Conservation (phyloP, 2,888 invertebrate species). For the Mesorhabditis sp. region DNA sequence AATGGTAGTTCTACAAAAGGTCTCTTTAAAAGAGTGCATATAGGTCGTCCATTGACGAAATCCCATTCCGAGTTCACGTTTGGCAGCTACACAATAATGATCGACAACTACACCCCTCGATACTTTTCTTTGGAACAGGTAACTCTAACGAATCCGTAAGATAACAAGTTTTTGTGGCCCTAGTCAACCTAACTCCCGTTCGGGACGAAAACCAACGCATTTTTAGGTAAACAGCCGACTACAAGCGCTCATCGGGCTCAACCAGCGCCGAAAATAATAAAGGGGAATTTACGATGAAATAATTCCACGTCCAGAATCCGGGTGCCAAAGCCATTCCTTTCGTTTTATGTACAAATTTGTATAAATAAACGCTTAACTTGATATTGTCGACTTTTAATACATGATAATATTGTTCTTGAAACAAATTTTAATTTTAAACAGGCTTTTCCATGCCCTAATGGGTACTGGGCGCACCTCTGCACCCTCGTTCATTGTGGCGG, state of each 20-base stretch:
- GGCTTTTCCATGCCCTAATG: too few species aligned
- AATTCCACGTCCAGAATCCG: neutral
- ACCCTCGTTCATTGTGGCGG: too few species aligned
- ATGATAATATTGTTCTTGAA: too few species aligned
- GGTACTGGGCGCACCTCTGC: too few species aligned
- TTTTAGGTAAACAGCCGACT: constrained; percentile 1
- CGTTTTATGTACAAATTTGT: neutral
- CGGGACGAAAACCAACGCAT: neutral
- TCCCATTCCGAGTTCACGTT: neutral
- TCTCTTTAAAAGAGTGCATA: too few species aligned
- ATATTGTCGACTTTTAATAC: too few species aligned
- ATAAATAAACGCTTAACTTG: neutral
- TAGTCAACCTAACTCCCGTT: neutral
- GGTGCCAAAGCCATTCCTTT: neutral
- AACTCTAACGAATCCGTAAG: neutral
- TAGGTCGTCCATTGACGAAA: neutral
- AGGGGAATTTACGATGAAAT: neutral
- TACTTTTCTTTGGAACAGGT: neutral
- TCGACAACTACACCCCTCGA: neutral
- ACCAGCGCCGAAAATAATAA: neutral
- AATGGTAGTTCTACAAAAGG: neutral
- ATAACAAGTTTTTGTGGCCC: too few species aligned
- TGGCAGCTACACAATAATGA: neutral
- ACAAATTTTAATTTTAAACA: too few species aligned
- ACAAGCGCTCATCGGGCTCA: neutral